phyloP scores from a whole-genome alignment of 2,113 vertebrate species.

The Phasianus colchicus region DNA sequence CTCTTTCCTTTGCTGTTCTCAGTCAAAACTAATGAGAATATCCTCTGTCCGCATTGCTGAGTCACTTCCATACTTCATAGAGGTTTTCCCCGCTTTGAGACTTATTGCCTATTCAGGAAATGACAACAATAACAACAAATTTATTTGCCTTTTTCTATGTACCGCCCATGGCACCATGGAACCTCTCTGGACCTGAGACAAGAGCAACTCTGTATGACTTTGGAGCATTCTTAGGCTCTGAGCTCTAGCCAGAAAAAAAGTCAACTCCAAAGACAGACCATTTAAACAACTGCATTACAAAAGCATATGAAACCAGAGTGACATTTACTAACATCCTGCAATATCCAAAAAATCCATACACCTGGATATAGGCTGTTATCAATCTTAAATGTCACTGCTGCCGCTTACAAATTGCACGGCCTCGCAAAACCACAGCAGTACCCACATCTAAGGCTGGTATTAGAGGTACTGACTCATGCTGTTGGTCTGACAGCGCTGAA shows the following conservation, averaged over 20 bases:
- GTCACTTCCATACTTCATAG: not conserved
- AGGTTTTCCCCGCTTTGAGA: not conserved
- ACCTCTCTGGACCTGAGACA: not conserved
- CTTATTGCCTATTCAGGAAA: not conserved
- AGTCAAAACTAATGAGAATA: conserved; percentile 1
- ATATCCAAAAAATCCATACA: not conserved
- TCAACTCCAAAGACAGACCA: not conserved
- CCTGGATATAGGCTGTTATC: not conserved
- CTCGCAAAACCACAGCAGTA: not conserved
- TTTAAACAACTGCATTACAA: not conserved
- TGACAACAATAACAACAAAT: not conserved
- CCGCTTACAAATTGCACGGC: not conserved
- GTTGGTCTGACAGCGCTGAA: not conserved
- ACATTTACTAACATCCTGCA: not conserved
- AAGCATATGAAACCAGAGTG: not conserved
- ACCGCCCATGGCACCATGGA: not conserved
- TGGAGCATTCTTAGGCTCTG: not conserved
- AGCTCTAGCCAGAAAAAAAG: not conserved
- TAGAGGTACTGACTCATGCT: not conserved
- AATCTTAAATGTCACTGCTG: not conserved
- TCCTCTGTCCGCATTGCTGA: not conserved
- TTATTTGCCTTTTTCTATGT: not conserved
- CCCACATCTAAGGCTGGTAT: accelerated
- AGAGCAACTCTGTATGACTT: not conserved
- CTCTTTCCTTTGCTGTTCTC: not conserved